Evolutionary conservation across 2,113 vertebrate species (phyloP), one percentile per base, ranked within the genome.

Genomic region (Ariopsis seemanni): DNA sequence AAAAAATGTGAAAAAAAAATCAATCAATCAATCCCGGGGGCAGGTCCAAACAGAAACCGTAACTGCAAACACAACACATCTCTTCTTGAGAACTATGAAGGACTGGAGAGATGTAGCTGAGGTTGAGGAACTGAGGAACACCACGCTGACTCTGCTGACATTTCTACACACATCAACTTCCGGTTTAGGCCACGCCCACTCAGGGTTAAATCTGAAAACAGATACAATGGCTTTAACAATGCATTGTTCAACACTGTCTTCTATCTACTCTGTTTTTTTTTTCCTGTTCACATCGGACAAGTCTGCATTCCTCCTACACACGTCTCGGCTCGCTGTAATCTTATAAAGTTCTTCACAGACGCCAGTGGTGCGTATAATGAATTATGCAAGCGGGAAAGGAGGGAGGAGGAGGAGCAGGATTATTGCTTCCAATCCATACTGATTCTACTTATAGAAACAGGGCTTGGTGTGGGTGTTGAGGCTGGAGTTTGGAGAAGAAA

Each of bases 401-500:
- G 30, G 27, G 77, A 50, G 84, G 7, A 89, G 79, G 90, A 89
- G 93, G 92, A 42, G 79, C 18, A 82, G 79, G 79, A 62, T 62
- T 92, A 92, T 93, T 91, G 90, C 91, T 89, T 93, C 88, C 94
- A 94, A 94, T 91, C 90, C 88, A 82, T 91, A 94, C 93, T 90
- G 94, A 94, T 94, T 94, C 93, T 77, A 82, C 91, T 91, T 77
- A 90, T 86, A 93, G 91, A 93, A 93, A 94, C 92, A 91, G 93
- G 89, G 91, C 94, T 93, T 93, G 92, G 91, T 90, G 94, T 93
- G 92, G 93, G 93, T 94, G 93, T 94, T 91, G 94, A 94, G 91
- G 79, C 57, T 82, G 85, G 91, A 84, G 87, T 27, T 86, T 91
- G 93, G 94, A 95, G 95, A 6, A 75, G 30, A 79, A 81, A 82